Conservation (phyloP, 2,888 invertebrate genomes). For the Margaritifera margaritifera region DNA sequence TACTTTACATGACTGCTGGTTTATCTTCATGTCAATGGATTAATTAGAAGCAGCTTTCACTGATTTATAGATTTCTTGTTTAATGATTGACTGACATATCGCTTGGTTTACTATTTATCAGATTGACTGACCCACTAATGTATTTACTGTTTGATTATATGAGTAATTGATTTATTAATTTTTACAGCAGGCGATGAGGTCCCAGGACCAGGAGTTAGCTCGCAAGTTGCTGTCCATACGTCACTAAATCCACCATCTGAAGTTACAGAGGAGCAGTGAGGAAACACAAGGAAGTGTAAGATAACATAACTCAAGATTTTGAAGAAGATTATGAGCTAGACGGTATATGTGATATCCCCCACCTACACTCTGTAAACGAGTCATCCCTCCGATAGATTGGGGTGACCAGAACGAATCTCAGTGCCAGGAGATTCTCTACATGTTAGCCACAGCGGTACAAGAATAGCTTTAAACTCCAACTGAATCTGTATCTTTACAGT, state of each 20-base stretch:
- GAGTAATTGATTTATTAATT: background rate
- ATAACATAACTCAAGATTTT: constrained; percentile 53
- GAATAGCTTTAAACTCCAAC: no score
- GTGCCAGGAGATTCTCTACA: constrained; percentile 53
- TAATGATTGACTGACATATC: no score
- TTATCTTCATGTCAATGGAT: no score
- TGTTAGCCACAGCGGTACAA: constrained; percentile 20
- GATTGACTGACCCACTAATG: no score
- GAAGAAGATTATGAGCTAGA: constrained; percentile 52
- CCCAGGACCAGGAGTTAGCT: constrained; percentile 56
- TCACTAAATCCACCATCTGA: constrained; percentile 56
- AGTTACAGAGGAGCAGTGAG: constrained; percentile 53
- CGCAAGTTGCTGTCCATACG: constrained; percentile 50
- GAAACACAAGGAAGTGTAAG: constrained; percentile 58
- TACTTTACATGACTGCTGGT: no score
- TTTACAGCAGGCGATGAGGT: constrained; percentile 54
- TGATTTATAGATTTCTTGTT: no score
- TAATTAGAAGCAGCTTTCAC: no score
- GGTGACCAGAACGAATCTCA: constrained; percentile 57
- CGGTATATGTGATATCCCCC: constrained; percentile 53
- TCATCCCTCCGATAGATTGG: constrained; percentile 55
- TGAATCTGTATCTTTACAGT: no score
- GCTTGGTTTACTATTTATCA: no score
- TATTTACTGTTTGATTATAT: no score
- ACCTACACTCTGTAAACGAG: constrained; percentile 20